Base-by-base conservation (phyloP, 2,888 invertebrate genomes). In the Mechanitis mazaeus region DNA sequence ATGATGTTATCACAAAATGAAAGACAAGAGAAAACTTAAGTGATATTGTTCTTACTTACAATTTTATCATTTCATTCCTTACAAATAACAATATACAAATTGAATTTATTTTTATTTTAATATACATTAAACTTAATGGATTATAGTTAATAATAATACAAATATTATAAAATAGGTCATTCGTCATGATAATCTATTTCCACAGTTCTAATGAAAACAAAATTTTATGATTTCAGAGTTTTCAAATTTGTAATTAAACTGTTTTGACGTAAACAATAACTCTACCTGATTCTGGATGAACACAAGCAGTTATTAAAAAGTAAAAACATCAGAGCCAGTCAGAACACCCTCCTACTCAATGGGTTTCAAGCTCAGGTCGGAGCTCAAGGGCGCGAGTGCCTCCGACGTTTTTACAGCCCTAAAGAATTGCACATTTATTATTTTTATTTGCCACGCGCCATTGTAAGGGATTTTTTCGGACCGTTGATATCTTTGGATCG, bases 361-460 rank as follows among this genome's bases (percentile, higher is more conserved):
- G 76, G 75, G 72, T 72, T 72, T 71, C 74, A 69, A 73, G 74
- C 73, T 71, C 71, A 74, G 74, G 71, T 75, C 72, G 71, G 66
- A 71, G 68, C 76, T 81, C 80, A 83, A 84, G 83, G 84, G 76
- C 84, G 72, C 81, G 78, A 72, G 72, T 87, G 87, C 72, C 71
- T 69, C 77, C 79, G 88, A 87, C 88, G 87, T 81, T 81, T 88
- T 88, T 85, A 88, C 86, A 86, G 75, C 86, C 79, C 75, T 87
- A 88, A 89, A 86, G 83, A 84, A 89, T 87, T 77, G 87, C 81
- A 78, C 86, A 84, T 89, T 88, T 87, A 85, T 87, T 88, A 87
- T 88, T 82, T 88, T 88, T 88, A 88, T 88, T 81, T 78, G 79
- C 80, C 74, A 75, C 78, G 77, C 78, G 64, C 79, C 78, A 80